Conservation (phyloP, 1,140 invertebrate genomes). For the Arion vulgaris region DNA sequence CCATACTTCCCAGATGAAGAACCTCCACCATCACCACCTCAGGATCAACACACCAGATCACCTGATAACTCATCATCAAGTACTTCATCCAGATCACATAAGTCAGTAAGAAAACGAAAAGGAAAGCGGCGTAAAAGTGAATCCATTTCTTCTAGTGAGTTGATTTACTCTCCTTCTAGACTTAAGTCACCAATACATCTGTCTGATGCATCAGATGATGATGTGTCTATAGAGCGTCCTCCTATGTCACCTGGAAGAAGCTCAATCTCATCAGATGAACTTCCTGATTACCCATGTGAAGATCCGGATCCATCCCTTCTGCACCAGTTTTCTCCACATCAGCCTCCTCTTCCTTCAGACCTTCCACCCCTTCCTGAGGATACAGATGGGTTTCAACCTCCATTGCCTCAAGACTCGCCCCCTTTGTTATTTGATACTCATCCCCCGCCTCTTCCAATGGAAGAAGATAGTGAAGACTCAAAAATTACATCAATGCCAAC, state of each 20-base stretch:
- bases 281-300: slow-evolving; percentile 13
- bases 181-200: slow-evolving; percentile 19
- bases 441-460: not conserved
- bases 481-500: not conserved
- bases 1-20: slow-evolving; percentile 38
- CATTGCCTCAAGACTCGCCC: slow-evolving; percentile 35
- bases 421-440: not conserved
- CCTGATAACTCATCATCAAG: not conserved
- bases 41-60: not conserved
- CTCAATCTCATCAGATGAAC: slow-evolving; percentile 33
- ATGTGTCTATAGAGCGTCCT: slow-evolving; percentile 12
- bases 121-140: not conserved
- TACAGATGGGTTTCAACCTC: slow-evolving; percentile 36
- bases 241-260: slow-evolving; percentile 29
- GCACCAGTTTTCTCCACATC: slow-evolving; percentile 32
- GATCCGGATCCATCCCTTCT: slow-evolving; percentile 14
- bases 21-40: not conserved
- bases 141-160: slow-evolving; percentile 40
- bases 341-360: slow-evolving; percentile 15
- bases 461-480: not conserved
- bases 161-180: slow-evolving; percentile 36
- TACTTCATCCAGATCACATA: not conserved
- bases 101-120: not conserved
- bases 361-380: slow-evolving; percentile 24
- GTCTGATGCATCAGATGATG: slow-evolving; percentile 29